Conservation (phyloP, 1,140 invertebrate genomes). For the Pachypeltis micranthus region DNA sequence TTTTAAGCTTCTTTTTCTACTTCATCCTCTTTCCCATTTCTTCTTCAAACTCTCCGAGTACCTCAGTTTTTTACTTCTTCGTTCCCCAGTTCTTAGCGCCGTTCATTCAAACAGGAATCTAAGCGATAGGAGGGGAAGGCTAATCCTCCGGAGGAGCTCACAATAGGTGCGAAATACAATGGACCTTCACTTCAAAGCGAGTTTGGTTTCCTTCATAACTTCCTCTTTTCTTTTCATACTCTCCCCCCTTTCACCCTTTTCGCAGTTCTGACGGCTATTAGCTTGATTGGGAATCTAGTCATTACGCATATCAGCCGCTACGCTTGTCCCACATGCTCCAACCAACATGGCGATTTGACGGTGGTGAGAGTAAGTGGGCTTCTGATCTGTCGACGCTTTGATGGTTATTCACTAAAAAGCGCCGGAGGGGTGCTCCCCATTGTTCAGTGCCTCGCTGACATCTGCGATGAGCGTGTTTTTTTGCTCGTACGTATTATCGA, state of each 20-base stretch:
- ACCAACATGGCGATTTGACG: too few relatives aligned
- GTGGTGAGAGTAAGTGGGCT: too few relatives aligned
- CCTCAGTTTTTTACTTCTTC: not conserved
- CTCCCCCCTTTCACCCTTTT: too few relatives aligned
- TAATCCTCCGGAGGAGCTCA: not conserved
- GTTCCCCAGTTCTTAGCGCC: too few relatives aligned
- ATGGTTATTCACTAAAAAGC: too few relatives aligned
- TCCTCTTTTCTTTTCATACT: not conserved
- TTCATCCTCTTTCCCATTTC: not conserved
- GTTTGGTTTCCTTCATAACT: conserved; percentile 4
- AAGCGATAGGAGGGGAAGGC: not conserved
- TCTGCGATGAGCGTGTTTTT: too few relatives aligned
- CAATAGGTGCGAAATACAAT: conserved; percentile 9
- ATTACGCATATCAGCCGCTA: conserved; percentile 2
- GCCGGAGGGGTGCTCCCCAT: too few relatives aligned
- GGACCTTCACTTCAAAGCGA: not conserved
- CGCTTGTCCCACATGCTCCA: not conserved
- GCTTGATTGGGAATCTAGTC: conserved; percentile 7
- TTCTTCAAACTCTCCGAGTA: not conserved
- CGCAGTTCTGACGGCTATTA: not conserved
- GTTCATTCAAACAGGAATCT: too few relatives aligned
- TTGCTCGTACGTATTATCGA: too few relatives aligned
- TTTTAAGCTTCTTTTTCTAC: not conserved
- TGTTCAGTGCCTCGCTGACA: too few relatives aligned
- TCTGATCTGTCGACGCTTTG: too few relatives aligned